Base-by-base conservation (phyloP, 2,888 invertebrate genomes). In the Synanthedon vespiformis region DNA sequence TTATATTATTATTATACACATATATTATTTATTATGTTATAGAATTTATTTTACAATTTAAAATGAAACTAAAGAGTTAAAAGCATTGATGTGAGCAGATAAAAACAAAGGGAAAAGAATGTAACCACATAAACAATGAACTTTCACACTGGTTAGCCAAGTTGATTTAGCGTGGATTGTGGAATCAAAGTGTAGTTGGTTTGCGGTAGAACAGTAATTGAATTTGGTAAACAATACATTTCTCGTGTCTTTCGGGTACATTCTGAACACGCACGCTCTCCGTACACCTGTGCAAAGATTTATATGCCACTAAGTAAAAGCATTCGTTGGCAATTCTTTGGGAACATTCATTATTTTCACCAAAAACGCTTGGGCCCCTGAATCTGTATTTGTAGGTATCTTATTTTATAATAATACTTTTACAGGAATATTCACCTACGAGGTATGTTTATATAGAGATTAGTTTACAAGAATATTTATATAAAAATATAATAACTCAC, bases 151-250 rank as follows among this genome's bases (percentile, higher is more conserved):
- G 69, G 63, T 63, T 63, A 69, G 64, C 60, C 72, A 68, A 69
- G 73, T 78, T 82, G 81, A 82, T 84, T 76, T 77, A 78, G 71
- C 67, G 70, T 66, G 70, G 75, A 74, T 78, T 71, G 74, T 68
- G 64, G 68, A 82, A 83, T 83, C 81, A 80, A 72, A 79, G 77
- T 44, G 52, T 48, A 52, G 56, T 50, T 34, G 50, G 50, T 54
- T 65, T 76, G 81, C 63, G 79, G 81, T 72, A 59, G 61, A 59
- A 65, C 60, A 61, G 67, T 83, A 85, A 85, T 84, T 83, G 77
- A 73, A 80, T 86, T 86, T 82, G 68, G 75, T 75, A 74, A 83
- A 84, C 86, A 85, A 85, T 87, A 71, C 74, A 74, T 87, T 83
- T 74, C 71, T 68, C 75, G 69, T 64, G 62, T 57, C 34, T 34